Base-by-base conservation (phyloP, 2,888 invertebrate species). In the Dasysyrphus tricinctus region DNA sequence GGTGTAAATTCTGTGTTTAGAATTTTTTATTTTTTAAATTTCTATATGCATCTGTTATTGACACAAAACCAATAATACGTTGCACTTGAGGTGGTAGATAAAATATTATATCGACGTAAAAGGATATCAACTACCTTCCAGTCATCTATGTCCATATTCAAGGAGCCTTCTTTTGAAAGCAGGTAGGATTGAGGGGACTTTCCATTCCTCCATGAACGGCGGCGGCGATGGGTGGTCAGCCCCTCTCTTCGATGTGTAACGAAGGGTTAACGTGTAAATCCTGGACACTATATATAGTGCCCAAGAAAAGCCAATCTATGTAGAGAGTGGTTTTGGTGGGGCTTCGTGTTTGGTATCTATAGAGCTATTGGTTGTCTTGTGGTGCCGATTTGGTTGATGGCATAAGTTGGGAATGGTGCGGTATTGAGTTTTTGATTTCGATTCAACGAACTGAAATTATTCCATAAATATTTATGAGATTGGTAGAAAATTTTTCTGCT, bases 401-500 rank as follows among this genome's bases (percentile, higher is more conserved):
- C n/a, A 47, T n/a, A 29, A 54, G 14, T 29, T 29, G 14, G 54
- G n/a, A 16, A 69, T 19, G 76, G 65, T 14, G 54, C 14, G 57
- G 65, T 81, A 84, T 86, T 79, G 86, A 79, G 78, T 82, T 82
- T 86, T 86, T 82, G 86, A 86, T 82, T 86, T 86, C 86, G 82
- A 86, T 86, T 82, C 86, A 86, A 86, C 82, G 75, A 79, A 79
- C 86, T 86, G 86, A 86, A 86, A 86, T 86, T 86, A 86, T 86
- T 86, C 86, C 86, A 86, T 86, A 86, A 86, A 86, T 86, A 86
- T 86, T 86, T 86, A 86, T 86, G 82, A 86, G 86, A 79, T 72
- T 79, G 82, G 74, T 61, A 75, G 82, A 82, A 79, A 51, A 75
- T 57, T 86, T 74, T 70, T 78, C 49, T 72, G 65, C 75, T 86